Percentiles rank a stretch among this genome's conserved stretches.
Evolutionary conservation across 2,888 invertebrate species (phyloP).

Genomic region (Limnephilus marmoratus): DNA sequence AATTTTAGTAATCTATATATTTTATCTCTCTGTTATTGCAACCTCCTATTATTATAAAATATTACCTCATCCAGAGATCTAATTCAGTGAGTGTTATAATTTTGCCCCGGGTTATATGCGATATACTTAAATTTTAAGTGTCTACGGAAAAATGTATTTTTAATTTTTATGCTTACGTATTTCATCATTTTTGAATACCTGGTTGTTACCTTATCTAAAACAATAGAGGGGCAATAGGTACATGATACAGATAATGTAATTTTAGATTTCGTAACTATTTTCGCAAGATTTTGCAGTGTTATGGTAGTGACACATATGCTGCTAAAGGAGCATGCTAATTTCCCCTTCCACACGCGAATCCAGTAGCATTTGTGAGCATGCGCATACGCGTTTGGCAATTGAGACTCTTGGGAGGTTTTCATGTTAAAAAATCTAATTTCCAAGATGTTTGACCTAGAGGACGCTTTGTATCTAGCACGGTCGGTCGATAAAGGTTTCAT

Average conservation of each 20-base stretch:
- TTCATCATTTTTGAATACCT: background rate
- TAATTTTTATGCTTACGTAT: background rate
- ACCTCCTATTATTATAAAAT: background rate
- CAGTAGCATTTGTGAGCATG: too few species aligned
- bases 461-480: too few species aligned
- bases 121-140: background rate
- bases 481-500: too few species aligned
- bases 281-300: background rate
- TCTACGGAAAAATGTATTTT: background rate
- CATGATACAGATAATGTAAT: background rate
- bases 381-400: too few species aligned
- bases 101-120: background rate
- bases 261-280: background rate
- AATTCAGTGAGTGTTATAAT: background rate
- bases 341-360: too few species aligned
- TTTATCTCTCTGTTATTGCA: background rate
- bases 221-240: background rate
- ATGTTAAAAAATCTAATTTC: too few species aligned
- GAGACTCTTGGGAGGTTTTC: too few species aligned
- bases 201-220: background rate
- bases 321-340: too few species aligned
- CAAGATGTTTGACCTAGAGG: too few species aligned
- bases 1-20: background rate
- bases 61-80: background rate
- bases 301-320: too few species aligned